A percentile compares a stretch with the other conserved stretches of the same genome.
Evolutionary conservation across 1,140 invertebrate genomes (phyloP).

Genomic region (honey bee (Apis mellifera)): DNA sequence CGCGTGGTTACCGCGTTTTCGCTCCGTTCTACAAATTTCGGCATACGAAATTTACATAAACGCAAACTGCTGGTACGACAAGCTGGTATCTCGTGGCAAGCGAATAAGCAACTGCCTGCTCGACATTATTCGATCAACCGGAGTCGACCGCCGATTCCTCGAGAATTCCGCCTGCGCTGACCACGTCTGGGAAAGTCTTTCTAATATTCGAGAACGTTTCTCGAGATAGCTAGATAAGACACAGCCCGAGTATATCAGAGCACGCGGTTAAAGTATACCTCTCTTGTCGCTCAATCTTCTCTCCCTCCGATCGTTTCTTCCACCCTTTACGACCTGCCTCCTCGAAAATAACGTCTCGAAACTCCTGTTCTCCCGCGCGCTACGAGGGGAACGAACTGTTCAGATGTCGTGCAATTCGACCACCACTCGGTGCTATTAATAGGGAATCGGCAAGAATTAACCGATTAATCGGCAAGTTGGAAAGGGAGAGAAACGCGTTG

Average conservation of each 20-base stretch:
- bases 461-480: slow-evolving; percentile 55
- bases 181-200: slow-evolving; percentile 7
- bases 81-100: slow-evolving; percentile 14
- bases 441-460: slow-evolving; percentile 56
- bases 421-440: slow-evolving; percentile 32
- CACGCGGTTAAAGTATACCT: slow-evolving; percentile 19
- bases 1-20: neutral
- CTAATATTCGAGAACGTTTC: slow-evolving; percentile 47
- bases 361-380: too few species aligned
- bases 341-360: neutral
- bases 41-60: slow-evolving; percentile 38
- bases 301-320: neutral
- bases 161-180: neutral
- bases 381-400: too few species aligned
- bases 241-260: slow-evolving; percentile 40
- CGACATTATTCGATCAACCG: slow-evolving; percentile 30
- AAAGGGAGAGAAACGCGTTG: slow-evolving; percentile 46
- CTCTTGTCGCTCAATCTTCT: neutral
- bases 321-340: neutral
- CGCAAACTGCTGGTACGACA: slow-evolving; percentile 27
- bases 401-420: too few species aligned
- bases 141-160: neutral
- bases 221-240: slow-evolving; percentile 62
- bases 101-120: slow-evolving; percentile 37
- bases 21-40: too few species aligned